Evolutionary conservation across 2,888 invertebrate genomes (phyloP).

Genomic region (Fabriciana adippe): DNA sequence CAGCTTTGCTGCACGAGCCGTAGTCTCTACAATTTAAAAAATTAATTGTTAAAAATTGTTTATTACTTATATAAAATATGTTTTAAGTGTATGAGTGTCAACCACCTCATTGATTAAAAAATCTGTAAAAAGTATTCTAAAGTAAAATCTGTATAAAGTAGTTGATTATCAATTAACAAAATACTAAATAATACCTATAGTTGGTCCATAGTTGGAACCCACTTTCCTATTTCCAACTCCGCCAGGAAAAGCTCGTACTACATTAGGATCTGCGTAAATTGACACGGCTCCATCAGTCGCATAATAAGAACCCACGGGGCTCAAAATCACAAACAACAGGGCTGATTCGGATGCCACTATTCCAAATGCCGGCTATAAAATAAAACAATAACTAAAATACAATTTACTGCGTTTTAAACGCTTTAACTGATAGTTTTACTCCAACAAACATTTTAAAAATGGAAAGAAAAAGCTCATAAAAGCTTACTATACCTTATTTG

Average conservation of each 20-base stretch:
- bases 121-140: too few relatives aligned
- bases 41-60: neutral
- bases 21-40: slow-evolving; percentile 79
- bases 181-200: slow-evolving; percentile 79
- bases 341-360: slow-evolving; percentile 94
- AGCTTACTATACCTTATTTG: too few relatives aligned
- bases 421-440: neutral
- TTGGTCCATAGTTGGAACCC: slow-evolving; percentile 96
- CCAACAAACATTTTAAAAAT: too few relatives aligned
- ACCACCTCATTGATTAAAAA: too few relatives aligned
- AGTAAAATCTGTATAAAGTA: too few relatives aligned
- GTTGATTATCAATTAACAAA: neutral
- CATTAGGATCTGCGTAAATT: slow-evolving; percentile 95
- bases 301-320: slow-evolving; percentile 97
- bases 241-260: slow-evolving; percentile 93
- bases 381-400: neutral
- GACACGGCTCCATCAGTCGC: slow-evolving; percentile 89
- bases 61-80: neutral
- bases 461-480: too few relatives aligned
- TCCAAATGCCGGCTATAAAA: slow-evolving; percentile 92
- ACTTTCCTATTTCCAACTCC: slow-evolving; percentile 97
- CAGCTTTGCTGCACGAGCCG: slow-evolving; percentile 87
- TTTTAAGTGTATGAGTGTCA: too few relatives aligned
- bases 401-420: neutral
- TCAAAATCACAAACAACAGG: slow-evolving; percentile 93